Evolutionary conservation across 2,797 vertebrate species (phyloP), one percentile per base, ranked within the genome.

Genomic region (Callimico goeldii): DNA sequence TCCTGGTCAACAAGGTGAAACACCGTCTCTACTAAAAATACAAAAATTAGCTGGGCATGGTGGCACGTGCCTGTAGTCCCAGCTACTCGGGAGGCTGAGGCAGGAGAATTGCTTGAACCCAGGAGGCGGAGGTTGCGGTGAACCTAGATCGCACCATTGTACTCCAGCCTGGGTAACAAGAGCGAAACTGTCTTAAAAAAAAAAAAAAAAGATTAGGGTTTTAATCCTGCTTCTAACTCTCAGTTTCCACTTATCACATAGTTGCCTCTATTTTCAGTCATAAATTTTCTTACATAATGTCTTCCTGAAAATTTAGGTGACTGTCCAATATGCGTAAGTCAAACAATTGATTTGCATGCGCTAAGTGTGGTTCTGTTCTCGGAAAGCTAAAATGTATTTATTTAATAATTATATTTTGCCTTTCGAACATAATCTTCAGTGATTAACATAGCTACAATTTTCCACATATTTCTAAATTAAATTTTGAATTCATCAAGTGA

Each of bases 361-460:
- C 0, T 88, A 20, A 83, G 2, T 91, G 7, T 72, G 19, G 33
- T 86, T 30, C 28, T 96, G 0, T 82, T 82, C 15, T 92, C 33
- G 41, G 80, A 88, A 93, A 90, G n/a, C 26, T 88, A 90, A 88
- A 94, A 92, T 93, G 82, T 58, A 88, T 43, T 79, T 46, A 84
- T 85, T 94, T 87, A 20, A 70, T 91, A 94, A 91, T 89, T 95
- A 82, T n/a, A 58, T 24, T 94, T 95, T 75, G 6, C 50, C n/a
- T 83, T 97, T 94, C 80, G 90, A 41, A 85, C 10, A 67, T 2
- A 80, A 48, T 81, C 22, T 84, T 90, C 13, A 94, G 7, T 82
- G 67, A 15, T 39, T 94, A 70, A 88, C 73, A 72, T 58, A 33
- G 41, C 30, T 90, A 88, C 24, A 96, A 39, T 85, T 92, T 55